These are phyloP conservation scores for Lepus oiostolus DNA, from an alignment of 2,797 vertebrate genomes.

Conservation along the genomic window DNA sequence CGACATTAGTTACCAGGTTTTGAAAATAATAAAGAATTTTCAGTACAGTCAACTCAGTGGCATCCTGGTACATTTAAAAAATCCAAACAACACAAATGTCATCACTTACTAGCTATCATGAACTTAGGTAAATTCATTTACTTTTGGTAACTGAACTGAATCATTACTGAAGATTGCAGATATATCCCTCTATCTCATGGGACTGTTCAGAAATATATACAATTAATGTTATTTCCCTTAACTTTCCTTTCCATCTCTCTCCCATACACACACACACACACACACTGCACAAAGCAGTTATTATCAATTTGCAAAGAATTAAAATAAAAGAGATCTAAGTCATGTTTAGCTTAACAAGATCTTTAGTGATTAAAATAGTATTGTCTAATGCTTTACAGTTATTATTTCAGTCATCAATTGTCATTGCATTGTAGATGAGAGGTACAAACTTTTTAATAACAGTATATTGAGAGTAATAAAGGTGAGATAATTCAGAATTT, in stretches of 20 bases:
- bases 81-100: neutral
- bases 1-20: neutral
- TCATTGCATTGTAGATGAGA: neutral
- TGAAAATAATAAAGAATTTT: constrained; percentile 25
- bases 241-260: neutral
- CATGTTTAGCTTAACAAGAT: constrained; percentile 52
- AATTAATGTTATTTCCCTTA: neutral
- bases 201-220: neutral
- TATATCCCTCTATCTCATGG: neutral
- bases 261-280: neutral
- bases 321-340: constrained; percentile 56
- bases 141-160: constrained; percentile 23
- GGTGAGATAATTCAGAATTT: constrained; percentile 1
- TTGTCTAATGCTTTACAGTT: constrained; percentile 29
- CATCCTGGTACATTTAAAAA: neutral
- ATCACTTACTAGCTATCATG: neutral
- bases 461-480: constrained; percentile 66
- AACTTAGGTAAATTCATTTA: neutral
- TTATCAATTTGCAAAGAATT: constrained; percentile 40
- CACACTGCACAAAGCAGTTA: neutral
- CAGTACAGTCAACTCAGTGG: constrained; percentile 11
- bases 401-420: constrained; percentile 55
- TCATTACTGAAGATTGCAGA: constrained; percentile 22
- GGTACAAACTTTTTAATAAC: constrained; percentile 48
- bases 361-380: constrained; percentile 63